Conservation (phyloP, 2,113 vertebrate species). For the Brachypteracias leptosomus region DNA sequence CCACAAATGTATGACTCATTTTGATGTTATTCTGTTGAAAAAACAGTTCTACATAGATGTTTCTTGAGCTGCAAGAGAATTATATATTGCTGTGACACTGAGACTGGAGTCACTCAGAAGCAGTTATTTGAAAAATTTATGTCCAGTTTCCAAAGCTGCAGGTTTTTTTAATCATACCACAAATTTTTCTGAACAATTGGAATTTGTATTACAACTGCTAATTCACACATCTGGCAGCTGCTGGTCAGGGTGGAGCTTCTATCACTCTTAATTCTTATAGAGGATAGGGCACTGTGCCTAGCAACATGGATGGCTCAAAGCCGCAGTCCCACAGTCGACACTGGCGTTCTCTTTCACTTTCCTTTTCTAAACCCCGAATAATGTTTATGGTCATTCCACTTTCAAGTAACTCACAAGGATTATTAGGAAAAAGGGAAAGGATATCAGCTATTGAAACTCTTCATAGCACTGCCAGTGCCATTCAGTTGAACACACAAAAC, state of each 20-base stretch:
- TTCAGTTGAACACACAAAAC: background rate
- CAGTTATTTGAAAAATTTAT: background rate
- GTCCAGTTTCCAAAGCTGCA: background rate
- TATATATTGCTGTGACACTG: background rate
- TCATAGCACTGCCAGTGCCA: background rate
- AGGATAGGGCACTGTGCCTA: background rate
- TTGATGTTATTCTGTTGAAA: background rate
- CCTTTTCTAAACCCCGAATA: background rate
- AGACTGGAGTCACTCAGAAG: background rate
- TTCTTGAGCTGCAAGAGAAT: background rate
- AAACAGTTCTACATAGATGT: background rate
- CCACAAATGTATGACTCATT: background rate
- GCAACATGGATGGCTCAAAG: background rate
- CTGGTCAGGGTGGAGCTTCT: background rate
- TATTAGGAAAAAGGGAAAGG: background rate
- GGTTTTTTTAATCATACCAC: background rate
- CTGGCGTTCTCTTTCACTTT: background rate
- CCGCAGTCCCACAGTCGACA: background rate
- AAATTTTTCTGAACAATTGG: background rate
- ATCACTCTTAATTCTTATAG: background rate
- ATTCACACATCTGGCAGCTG: background rate
- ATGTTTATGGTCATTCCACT: background rate
- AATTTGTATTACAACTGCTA: background rate
- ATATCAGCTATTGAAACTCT: background rate
- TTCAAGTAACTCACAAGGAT: background rate